A percentile compares a stretch with the other conserved stretches of the same genome.
phyloP scores from a whole-genome alignment of 1,140 invertebrate species.

The Pygmarrhopalites habei region DNA sequence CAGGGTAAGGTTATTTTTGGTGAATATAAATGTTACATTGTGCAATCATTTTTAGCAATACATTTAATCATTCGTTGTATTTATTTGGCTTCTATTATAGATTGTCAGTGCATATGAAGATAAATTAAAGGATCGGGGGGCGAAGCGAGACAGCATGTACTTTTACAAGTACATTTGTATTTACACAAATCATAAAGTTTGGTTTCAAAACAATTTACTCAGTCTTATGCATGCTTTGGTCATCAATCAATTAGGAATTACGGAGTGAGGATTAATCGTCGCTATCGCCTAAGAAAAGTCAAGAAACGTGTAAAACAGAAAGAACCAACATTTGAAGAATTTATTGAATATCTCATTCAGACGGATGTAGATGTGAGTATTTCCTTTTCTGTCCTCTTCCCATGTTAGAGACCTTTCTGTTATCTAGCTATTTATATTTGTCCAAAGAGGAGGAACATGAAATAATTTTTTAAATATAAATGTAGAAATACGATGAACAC shows the following conservation, averaged over 20 bases:
- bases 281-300: slow-evolving; percentile 15
- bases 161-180: slow-evolving; percentile 26
- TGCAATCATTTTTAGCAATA: no score
- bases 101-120: slow-evolving; percentile 35
- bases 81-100: no score
- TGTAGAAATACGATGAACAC: slow-evolving; percentile 31
- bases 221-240: not conserved
- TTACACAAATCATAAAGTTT: no score
- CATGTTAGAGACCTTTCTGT: not conserved
- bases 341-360: slow-evolving; percentile 32
- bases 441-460: not conserved
- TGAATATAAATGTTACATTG: no score
- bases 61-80: no score
- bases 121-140: slow-evolving; percentile 29
- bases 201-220: no score
- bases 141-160: slow-evolving; percentile 26
- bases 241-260: slow-evolving; percentile 19
- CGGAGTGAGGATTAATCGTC: slow-evolving; percentile 26
- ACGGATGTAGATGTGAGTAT: slow-evolving; percentile 19
- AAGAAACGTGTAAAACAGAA: slow-evolving; percentile 24
- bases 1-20: no score
- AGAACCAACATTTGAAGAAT: slow-evolving; percentile 37
- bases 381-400: not conserved
- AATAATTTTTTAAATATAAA: not conserved
- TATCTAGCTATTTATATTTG: not conserved